phyloP scores from a whole-genome alignment of 2,797 vertebrate species.

The Pseudochromis fuscus region DNA sequence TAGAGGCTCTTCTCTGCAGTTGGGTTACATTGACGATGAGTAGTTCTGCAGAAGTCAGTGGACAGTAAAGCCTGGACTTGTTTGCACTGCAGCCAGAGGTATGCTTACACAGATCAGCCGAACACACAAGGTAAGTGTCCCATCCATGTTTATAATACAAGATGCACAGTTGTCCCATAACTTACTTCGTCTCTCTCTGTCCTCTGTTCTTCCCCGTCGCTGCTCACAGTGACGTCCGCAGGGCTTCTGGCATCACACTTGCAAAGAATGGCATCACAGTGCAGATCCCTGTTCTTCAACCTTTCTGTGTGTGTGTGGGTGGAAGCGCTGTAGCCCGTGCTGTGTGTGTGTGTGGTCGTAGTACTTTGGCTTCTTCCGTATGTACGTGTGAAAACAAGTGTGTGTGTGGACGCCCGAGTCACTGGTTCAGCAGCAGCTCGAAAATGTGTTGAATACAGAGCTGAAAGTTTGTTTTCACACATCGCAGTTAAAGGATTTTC shows the following conservation, averaged over 20 bases:
- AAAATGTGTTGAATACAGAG: background rate
- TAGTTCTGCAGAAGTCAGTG: constrained; percentile 99
- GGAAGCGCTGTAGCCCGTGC: constrained; percentile 53
- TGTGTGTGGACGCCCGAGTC: constrained; percentile 54
- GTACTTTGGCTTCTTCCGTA: constrained; percentile 59
- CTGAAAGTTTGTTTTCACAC: background rate
- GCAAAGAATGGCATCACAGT: constrained; percentile 95
- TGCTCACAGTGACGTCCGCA: constrained; percentile 79
- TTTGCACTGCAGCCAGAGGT: constrained; percentile 98
- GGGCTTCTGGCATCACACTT: constrained; percentile 99
- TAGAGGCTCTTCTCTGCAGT: constrained; percentile 98
- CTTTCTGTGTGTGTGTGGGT: constrained; percentile 61
- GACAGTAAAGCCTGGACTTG: constrained; percentile 99
- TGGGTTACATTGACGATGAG: constrained; percentile 99
- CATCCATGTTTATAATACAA: constrained; percentile 85
- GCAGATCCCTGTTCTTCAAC: constrained; percentile 87
- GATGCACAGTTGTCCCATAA: constrained; percentile 69
- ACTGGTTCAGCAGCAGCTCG: constrained; percentile 47
- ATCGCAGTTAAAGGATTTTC: too few species aligned
- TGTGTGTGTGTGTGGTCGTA: constrained; percentile 66
- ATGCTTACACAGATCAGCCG: constrained; percentile 95
- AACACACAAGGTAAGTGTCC: constrained; percentile 93
- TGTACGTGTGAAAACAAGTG: constrained; percentile 43
- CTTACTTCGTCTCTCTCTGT: constrained; percentile 62
- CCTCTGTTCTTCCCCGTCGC: constrained; percentile 54